Evolutionary conservation across 2,797 vertebrate genomes (phyloP), one percentile per base, ranked within the genome.

Genomic region (Phalloptychus januarius): DNA sequence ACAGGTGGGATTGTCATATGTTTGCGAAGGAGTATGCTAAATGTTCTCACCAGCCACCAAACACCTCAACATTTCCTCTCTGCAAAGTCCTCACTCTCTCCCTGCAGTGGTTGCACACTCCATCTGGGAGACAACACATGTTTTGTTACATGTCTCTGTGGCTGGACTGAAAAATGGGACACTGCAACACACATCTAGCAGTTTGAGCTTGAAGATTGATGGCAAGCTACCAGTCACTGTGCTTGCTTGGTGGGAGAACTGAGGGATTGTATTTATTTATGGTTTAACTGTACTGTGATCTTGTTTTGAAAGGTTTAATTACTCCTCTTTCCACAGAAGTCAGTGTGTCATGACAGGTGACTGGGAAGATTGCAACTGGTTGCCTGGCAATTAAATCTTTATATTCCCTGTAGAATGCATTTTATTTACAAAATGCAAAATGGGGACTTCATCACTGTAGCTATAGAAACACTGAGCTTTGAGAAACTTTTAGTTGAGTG

Each of bases 1-100:
- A 89, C 95, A 95, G 93, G 93, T 95, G 94, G 84, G 76, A 81
- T 88, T 89, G 92, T 95, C 93, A 93, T 87, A 80, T 85, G 88
- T 92, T 89, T 89, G 85, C 83, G 76, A 83, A 76, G 82, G 72
- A 89, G 84, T 85, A 84, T 91, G 87, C 89, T 91, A 92, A 94
- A 88, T 79, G 84, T 88, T 93, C 86, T 79, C 76, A 89, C 83
- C 90, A 93, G 93, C 93, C 92, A 93, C 90, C 88, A 91, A 91
- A 85, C 78, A 86, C 86, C 84, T 87, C 84, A 87, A 87, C 85
- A 85, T 69, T 85, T 76, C 76, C 79, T 88, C 10, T 67, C 23
- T 79, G 86, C 69, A 46, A 54, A 83, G 74, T 72, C 13, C 54
- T 45, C 61, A 15, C 70, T 74, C 58, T 74, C 65, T 78, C 72